Evolutionary conservation across 2,797 vertebrate genomes (phyloP).

Genomic region (Catamblyrhynchus diadema): DNA sequence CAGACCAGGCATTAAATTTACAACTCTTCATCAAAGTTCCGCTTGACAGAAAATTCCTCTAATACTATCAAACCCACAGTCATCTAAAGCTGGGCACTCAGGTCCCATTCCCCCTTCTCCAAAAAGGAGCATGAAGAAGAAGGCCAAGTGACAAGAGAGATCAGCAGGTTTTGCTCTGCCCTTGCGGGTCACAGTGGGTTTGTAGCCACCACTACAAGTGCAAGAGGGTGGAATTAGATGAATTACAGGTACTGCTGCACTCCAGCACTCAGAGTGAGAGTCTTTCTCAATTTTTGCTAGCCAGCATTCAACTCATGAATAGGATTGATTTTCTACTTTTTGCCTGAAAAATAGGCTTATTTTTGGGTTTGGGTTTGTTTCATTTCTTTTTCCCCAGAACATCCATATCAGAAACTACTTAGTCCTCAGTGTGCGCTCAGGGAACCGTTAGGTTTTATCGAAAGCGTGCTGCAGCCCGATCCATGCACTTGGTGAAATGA

Average conservation of each 20-base stretch:
- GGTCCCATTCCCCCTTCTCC: not conserved
- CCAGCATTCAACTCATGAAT: not conserved
- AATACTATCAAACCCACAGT: not conserved
- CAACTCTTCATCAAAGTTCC: not conserved
- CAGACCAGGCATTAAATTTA: not conserved
- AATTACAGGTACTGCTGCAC: not conserved
- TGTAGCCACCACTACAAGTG: not conserved
- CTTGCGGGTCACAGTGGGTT: not conserved
- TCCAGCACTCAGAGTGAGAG: not conserved
- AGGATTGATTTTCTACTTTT: not conserved
- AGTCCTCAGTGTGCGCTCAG: not conserved
- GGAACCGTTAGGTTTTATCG: not conserved
- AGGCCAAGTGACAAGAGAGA: not conserved
- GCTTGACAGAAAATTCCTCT: not conserved
- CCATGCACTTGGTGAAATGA: not conserved
- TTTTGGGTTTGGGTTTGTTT: not conserved
- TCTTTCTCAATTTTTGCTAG: not conserved
- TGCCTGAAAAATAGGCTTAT: not conserved
- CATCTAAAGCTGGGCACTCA: not conserved
- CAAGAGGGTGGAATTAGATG: not conserved
- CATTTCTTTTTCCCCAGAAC: conserved; percentile 3
- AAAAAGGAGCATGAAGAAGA: not conserved
- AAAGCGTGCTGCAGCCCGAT: not conserved
- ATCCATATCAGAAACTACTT: conserved; percentile 16
- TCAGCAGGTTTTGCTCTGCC: not conserved